Evolutionary conservation across 1,140 invertebrate genomes (phyloP).

Genomic region (Drosophila aff.): DNA sequence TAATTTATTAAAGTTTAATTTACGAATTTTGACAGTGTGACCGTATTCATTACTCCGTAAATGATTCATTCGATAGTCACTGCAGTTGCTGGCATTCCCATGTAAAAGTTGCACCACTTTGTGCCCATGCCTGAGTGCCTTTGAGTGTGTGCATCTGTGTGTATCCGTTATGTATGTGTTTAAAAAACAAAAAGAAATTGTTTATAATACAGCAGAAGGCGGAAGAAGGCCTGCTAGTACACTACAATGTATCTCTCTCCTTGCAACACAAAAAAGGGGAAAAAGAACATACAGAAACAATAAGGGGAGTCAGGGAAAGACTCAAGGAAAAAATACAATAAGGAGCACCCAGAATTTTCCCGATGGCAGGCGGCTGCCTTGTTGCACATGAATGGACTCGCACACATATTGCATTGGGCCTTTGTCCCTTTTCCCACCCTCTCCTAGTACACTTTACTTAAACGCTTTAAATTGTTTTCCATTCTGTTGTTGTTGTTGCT

Average conservation of each 20-base stretch:
- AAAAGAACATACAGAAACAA: conserved; percentile 3
- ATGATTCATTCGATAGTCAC: conserved; percentile 32
- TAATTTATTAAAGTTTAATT: neutral
- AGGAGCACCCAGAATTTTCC: conserved; percentile 9
- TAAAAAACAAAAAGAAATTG: conserved; percentile 59
- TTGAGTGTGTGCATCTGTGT: conserved; percentile 22
- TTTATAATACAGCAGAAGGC: conserved; percentile 65
- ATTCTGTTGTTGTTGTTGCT: conserved; percentile 10
- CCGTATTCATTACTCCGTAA: conserved; percentile 22
- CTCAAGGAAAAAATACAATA: conserved; percentile 8
- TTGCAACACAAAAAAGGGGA: conserved; percentile 24
- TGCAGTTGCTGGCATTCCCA: conserved; percentile 30
- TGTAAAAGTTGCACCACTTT: conserved; percentile 15
- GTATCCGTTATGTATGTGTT: conserved; percentile 16
- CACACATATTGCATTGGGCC: conserved; percentile 44
- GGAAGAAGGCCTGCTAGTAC: conserved; percentile 30
- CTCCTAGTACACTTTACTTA: conserved; percentile 28
- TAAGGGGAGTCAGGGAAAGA: neutral
- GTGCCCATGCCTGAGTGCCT: conserved; percentile 5
- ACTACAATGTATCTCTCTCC: conserved; percentile 4
- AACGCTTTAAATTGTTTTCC: conserved; percentile 48
- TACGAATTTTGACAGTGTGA: conserved; percentile 3
- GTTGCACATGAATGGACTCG: conserved; percentile 73
- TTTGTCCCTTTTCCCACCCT: neutral
- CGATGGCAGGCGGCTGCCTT: conserved; percentile 68